Evolutionary conservation across 1,140 invertebrate genomes (phyloP), one percentile per base, ranked within the genome.

Genomic region (Drosophila tristis): DNA sequence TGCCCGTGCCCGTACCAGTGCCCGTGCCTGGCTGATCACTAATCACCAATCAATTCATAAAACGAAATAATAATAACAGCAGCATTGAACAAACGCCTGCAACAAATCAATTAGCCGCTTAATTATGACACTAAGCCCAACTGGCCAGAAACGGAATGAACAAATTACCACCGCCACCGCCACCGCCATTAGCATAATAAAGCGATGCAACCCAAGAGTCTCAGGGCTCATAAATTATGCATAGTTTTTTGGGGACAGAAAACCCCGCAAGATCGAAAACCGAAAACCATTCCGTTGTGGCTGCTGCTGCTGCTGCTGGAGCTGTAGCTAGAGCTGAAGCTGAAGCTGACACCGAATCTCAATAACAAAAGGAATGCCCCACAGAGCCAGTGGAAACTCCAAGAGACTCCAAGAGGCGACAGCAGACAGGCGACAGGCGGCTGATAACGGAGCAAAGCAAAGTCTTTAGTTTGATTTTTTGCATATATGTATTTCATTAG

Each of bases 81-180:
- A 50, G 54, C 51, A 67, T 66, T 70, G 66, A 49, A 74, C 72
- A 64, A 74, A 79, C 78, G 85, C 77, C 85, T 84, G 73, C 79
- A 89, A 89, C 84, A 89, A 89, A 89, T 89, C 86, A 89, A 89
- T 89, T 89, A 86, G 79, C 81, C 80, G 79, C 84, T 89, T 89
- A 89, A 89, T 84, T 84, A 87, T 89, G 84, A 89, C 84, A 89
- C 84, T 89, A 89, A 89, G 75, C 76, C 65, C 67, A 67, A 75
- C 50, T 61, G 61, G 79, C 70, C 78, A 74, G 62, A 87, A 57
- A 78, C 70, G 61, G 86, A 87, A 72, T 81, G 71, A 82, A 89
- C 82, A 87, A 89, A 89, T 89, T 89, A 89, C 84, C 80, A 53
- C 64, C 66, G 44, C 35, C 35, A 5, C 35, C 4, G 31, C 31